Conservation (phyloP, 2,797 vertebrate genomes). For the Smutsia temminckii region DNA sequence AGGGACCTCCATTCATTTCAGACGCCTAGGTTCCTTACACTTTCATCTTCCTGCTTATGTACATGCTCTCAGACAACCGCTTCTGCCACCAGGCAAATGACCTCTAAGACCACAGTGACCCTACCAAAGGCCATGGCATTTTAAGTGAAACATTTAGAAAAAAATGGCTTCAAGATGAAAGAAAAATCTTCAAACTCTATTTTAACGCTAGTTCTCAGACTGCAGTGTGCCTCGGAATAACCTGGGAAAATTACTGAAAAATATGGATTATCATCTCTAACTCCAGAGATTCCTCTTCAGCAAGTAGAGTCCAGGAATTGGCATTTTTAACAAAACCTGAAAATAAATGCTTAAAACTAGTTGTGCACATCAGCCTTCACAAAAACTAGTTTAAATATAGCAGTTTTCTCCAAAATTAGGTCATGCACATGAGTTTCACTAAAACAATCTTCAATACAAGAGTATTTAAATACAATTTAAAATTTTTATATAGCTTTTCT, state of each 20-base stretch:
- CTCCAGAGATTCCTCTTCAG: background rate
- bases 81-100: background rate
- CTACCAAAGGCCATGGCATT: background rate
- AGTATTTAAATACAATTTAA: no score
- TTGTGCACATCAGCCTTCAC: background rate
- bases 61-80: background rate
- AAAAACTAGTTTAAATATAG: background rate
- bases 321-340: background rate
- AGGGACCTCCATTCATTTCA: background rate
- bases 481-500: background rate
- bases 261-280: background rate
- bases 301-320: background rate
- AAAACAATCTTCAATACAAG: background rate
- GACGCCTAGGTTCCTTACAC: background rate
- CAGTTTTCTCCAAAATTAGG: background rate
- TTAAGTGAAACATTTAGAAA: background rate
- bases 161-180: background rate
- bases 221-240: background rate
- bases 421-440: background rate
- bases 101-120: background rate
- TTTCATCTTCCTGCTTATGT: background rate
- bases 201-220: background rate
- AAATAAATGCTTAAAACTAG: background rate
- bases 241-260: background rate
- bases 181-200: background rate